Evolutionary conservation across 2,797 vertebrate species (phyloP), one percentile per base, ranked within the genome.

Genomic region (Gorsachius magnificus): DNA sequence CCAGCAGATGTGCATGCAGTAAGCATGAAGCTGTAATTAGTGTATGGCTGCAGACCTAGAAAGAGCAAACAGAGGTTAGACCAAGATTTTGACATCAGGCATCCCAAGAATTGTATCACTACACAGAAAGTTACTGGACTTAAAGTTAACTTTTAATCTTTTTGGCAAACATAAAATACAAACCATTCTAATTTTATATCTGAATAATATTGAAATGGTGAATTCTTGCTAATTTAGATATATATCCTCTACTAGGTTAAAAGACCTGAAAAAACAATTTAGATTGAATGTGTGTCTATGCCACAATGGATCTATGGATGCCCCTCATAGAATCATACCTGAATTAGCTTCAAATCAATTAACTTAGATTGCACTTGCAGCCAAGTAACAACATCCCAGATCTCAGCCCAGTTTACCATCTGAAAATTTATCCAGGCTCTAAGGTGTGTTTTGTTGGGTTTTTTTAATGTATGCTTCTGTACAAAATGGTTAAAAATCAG

Each of bases 1-100:
- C 99, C 99, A 29, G 96, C 98, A 95, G 98, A 98, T 83, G 99
- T 99, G 94, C 99, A 99, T 66, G 98, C 99, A 79, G 97, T 97
- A 87, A 99, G 96, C 82, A 98, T 96, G 93, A 99, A 99, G 94
- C 97, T 98, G 98, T 99, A 99, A 96, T 98, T 98, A 83, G 98
- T 98, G 92, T 98, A 98, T 1, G 99, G 99, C 97, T 98, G 98
- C 81, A 99, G 98, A 97, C 98, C 99, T 99, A 92, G 84, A 95
- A 97, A 95, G 90, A 95, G 56, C 65, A 96, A 90, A 83, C 12
- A 91, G 58, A 93, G 33, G n/a, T 91, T 88, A 95, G 61, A 78
- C 24, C 82, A 80, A 97, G 83, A 93, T 83, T 38, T 14, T 85
- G 79, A 79, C 56, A 95, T 90, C 38, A 71, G 29, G 68, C 45